Base-by-base conservation (phyloP, 2,888 invertebrate species). In the Melitaea athalia region DNA sequence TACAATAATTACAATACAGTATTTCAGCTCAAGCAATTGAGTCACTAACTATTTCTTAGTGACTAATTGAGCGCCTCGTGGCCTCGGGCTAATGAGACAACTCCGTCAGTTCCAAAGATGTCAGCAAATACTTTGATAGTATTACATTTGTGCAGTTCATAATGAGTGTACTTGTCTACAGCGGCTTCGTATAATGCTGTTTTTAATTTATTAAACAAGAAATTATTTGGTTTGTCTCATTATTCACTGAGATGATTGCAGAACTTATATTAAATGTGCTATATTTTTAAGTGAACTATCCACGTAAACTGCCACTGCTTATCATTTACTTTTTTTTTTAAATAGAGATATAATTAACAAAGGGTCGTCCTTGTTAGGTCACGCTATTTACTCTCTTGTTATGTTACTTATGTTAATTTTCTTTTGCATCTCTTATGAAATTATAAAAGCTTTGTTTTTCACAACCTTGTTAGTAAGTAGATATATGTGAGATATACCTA, bases 61-160 rank as follows among this genome's bases (percentile, higher is more conserved):
- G 49, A 67, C 55, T 67, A 55, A 67, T 67, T 67, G 47, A 69
- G 63, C 50, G 66, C 61, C 60, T 67, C 24, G 60, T 47, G 59
- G 59, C 64, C 62, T 43, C 59, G 31, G 64, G 53, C 63, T 64
- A 64, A 70, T 61, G 62, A 69, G 53, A 59, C 38, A 52, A 64
- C 53, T 62, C 59, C 57, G 50, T 59, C 59, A 50, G 52, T 68
- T 62, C 52, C 38, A 57, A 64, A 68, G 69, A 68, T 33, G 68
- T 60, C 63, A 61, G 52, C 62, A 65, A 68, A 72, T 67, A 59
- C 64, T 63, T 57, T 62, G 49, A 67, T 43, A 67, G 63, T 45
- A 55, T 59, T 59, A 61, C 61, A 62, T 59, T 67, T 65, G 61
- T 59, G 47, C 50, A 63, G 60, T 64, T 67, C 53, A 53, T 67